Base-by-base conservation (phyloP, 1,140 invertebrate species). In the Tetramorium simillimum region DNA sequence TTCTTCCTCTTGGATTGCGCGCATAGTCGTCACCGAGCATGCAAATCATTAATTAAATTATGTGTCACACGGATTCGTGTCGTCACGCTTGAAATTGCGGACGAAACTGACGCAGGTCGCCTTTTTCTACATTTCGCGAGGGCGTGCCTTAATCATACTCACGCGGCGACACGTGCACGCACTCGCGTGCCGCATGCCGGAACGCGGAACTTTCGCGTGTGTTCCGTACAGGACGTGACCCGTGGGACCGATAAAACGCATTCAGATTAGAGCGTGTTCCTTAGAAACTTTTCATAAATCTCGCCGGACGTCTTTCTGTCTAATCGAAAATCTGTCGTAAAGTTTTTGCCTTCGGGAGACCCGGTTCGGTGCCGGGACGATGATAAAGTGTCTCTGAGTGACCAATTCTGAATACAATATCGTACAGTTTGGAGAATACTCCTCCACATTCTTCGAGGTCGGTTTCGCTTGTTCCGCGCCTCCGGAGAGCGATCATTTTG, bases 11-110 rank as follows among this genome's bases (percentile, higher is more conserved):
- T 14, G 53, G 62, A 40, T 53, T 49, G 60, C 73, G 75, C 43
- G 33, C n/a, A 12, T 12, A 73, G 43, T 65, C 58, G 69, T 28
- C 86, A 21, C 46, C 63, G 77, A 53, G 72, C 80, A 89, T 77
- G 85, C 88, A 78, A 65, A 56, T 87, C 81, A 76, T 90, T 78
- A 86, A 90, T 91, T 80, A 84, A 80, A 91, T 90, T 75, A 78
- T 67, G 60, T 72, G 76, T 86, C 86, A 49, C 86, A 77, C 53
- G 82, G 86, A 88, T 73, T 90, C 86, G 86, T 86, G 86, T 87
- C 82, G 86, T 90, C 86, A 86, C 82, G 90, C 89, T 86, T 76
- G 46, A 73, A 40, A 65, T 33, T 37, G 18, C 58, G 70, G 49
- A 65, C 65, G 67, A 46, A 67, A 51, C n/a, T 28, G 21, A 46